Conservation (phyloP, 2,888 invertebrate genomes). For the Epinotia nisella region DNA sequence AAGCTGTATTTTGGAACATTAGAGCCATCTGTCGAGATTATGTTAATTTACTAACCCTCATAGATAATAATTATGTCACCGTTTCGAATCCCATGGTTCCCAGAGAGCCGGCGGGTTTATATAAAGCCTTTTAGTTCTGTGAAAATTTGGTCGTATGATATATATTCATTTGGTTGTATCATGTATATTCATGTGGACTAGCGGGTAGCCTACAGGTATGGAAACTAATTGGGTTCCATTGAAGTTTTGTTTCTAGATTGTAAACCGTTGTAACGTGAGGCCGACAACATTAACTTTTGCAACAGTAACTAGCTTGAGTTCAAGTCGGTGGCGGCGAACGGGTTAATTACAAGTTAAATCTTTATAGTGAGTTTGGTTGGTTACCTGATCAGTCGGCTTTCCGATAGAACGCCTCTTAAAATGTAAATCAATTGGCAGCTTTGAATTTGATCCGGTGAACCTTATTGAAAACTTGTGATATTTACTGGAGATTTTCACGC, state of each 20-base stretch:
- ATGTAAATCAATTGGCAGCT: constrained; percentile 17
- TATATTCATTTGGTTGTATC: too few relatives aligned
- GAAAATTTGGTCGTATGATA: too few relatives aligned
- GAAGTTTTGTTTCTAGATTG: neutral
- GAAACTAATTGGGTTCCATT: too few relatives aligned
- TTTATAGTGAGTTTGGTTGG: neutral
- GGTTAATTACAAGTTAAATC: too few relatives aligned
- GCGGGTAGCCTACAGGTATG: neutral
- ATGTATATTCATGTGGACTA: too few relatives aligned
- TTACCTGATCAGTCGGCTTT: neutral
- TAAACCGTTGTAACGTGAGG: neutral
- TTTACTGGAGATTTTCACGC: neutral
- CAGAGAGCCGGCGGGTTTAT: too few relatives aligned
- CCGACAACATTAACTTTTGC: too few relatives aligned
- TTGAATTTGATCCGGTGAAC: constrained; percentile 1
- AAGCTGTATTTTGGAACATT: neutral
- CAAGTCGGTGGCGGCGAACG: too few relatives aligned
- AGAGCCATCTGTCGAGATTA: neutral
- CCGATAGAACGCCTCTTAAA: neutral
- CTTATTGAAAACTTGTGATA: neutral
- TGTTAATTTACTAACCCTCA: neutral
- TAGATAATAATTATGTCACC: too few relatives aligned
- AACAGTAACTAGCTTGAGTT: too few relatives aligned
- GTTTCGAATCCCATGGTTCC: too few relatives aligned
- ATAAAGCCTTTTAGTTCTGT: too few relatives aligned